Conservation (phyloP, 92 coral and sea anemone genomes). For the Epizoanthus stellaris region DNA sequence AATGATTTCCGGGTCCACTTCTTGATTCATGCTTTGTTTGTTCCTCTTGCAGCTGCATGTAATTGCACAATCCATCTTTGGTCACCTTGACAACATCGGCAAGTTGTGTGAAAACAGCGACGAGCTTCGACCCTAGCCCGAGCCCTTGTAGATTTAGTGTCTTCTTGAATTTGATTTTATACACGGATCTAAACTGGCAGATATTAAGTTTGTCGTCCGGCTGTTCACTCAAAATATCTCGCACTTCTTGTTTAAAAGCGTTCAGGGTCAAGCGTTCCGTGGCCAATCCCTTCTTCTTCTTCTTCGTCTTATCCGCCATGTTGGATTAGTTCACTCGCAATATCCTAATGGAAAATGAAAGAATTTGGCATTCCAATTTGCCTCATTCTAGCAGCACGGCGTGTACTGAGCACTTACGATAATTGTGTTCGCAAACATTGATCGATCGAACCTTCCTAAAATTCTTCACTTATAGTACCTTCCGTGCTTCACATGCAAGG, state of each 20-base stretch:
- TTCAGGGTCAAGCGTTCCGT: neutral
- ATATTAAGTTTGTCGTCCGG: slow-evolving; percentile 33
- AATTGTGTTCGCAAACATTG: too few relatives aligned
- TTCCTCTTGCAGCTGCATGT: slow-evolving; percentile 1
- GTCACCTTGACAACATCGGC: slow-evolving; percentile 32
- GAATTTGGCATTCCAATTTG: too few relatives aligned
- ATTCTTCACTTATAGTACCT: too few relatives aligned
- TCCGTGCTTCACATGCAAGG: neutral
- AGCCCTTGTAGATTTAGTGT: slow-evolving; percentile 18
- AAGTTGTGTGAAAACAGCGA: slow-evolving; percentile 22
- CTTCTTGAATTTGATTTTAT: slow-evolving; percentile 38
- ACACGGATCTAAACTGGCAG: slow-evolving; percentile 17
- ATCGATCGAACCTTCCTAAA: too few relatives aligned
- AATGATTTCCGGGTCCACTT: neutral
- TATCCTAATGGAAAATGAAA: too few relatives aligned
- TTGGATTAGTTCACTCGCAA: neutral
- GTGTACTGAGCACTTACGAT: too few relatives aligned
- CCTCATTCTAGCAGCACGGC: too few relatives aligned
- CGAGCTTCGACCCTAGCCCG: neutral
- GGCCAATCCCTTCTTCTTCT: neutral
- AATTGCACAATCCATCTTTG: slow-evolving; percentile 9
- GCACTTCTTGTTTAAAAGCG: slow-evolving; percentile 41
- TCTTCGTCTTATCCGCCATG: slow-evolving; percentile 18
- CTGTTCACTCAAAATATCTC: slow-evolving; percentile 27
- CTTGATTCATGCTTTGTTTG: neutral